These are phyloP conservation scores for Philonicus albiceps DNA, from an alignment of 2,888 invertebrate species.

Conservation along the genomic window DNA sequence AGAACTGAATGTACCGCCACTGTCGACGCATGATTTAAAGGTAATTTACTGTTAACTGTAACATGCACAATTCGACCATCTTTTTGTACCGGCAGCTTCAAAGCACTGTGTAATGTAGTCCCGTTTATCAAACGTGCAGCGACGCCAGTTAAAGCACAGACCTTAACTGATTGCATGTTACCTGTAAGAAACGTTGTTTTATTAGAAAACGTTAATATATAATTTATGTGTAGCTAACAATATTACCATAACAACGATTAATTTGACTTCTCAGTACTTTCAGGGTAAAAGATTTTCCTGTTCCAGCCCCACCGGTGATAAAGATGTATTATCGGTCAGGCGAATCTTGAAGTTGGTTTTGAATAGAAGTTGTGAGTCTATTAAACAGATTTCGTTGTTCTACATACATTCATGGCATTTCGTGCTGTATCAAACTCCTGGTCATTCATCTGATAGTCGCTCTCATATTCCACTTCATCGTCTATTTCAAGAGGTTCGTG, in stretches of 20 bases:
- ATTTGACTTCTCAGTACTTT: not conserved
- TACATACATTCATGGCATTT: not conserved
- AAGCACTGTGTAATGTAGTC: conserved; percentile 25
- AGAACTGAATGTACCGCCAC: too few species aligned
- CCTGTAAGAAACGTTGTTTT: too few species aligned
- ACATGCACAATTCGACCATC: conserved; percentile 33
- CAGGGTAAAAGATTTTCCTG: too few species aligned
- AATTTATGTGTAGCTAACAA: too few species aligned
- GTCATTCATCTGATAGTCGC: not conserved
- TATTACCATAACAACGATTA: not conserved
- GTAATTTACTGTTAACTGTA: too few species aligned
- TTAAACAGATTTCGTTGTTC: not conserved
- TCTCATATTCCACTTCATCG: not conserved
- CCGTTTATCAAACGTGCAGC: not conserved
- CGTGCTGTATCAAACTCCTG: not conserved
- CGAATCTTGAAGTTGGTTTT: too few species aligned
- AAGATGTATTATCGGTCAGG: too few species aligned
- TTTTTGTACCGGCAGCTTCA: conserved; percentile 47
- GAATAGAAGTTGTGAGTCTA: too few species aligned
- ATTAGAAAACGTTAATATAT: too few species aligned
- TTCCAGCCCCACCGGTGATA: too few species aligned
- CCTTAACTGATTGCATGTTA: not conserved
- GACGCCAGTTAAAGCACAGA: not conserved
- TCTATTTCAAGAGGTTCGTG: not conserved
- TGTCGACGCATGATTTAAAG: too few species aligned